Evolutionary conservation across 2,113 vertebrate species (phyloP).

Genomic region (Actinemys pallida): DNA sequence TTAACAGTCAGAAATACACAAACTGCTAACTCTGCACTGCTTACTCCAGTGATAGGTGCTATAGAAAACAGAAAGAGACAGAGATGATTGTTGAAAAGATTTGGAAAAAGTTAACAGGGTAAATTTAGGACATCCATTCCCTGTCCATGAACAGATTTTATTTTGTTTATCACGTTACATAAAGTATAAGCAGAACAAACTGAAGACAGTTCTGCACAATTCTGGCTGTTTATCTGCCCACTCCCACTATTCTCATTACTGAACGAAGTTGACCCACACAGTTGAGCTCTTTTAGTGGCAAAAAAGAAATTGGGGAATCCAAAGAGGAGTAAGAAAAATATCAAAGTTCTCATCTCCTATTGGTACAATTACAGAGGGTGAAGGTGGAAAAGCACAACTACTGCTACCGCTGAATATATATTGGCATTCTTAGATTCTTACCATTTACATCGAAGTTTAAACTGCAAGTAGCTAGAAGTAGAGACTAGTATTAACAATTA

Average conservation of each 20-base stretch:
- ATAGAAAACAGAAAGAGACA: neutral
- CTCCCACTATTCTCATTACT: rapidly evolving
- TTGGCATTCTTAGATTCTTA: neutral
- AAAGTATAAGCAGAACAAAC: neutral
- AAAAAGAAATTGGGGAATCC: neutral
- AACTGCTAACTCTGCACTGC: too few relatives aligned
- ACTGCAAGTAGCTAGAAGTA: neutral
- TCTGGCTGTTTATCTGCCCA: neutral
- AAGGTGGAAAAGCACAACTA: neutral
- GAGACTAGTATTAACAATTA: neutral
- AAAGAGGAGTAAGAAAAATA: constrained; percentile 5
- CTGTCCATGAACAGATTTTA: neutral
- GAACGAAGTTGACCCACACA: neutral
- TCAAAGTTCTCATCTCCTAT: neutral
- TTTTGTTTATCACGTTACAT: too few relatives aligned
- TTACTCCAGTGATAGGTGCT: too few relatives aligned
- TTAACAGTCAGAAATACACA: too few relatives aligned
- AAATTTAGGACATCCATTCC: neutral
- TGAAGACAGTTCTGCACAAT: neutral
- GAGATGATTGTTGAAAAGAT: neutral
- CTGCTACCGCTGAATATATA: neutral
- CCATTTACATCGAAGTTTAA: neutral
- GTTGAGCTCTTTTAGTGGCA: neutral
- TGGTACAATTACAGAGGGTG: neutral
- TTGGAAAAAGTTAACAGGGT: neutral